Percentiles rank a stretch among this genome's conserved stretches.
Evolutionary conservation across 2,888 invertebrate species (phyloP).

Genomic region (Drosophila antonietae): DNA sequence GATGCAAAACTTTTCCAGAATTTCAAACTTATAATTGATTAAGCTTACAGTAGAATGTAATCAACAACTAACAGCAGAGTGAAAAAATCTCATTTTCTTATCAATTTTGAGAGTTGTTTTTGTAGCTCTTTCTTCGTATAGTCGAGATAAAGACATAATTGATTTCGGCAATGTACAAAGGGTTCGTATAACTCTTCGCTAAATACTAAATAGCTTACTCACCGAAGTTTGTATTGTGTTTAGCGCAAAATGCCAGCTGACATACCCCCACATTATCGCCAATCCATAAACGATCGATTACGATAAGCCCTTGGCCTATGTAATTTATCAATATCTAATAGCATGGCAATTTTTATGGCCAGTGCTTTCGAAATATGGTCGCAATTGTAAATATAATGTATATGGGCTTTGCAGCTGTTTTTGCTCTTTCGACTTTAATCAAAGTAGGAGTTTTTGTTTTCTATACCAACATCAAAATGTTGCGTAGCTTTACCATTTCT

Average conservation of each 20-base stretch:
- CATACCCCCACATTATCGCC: slow-evolving; percentile 29
- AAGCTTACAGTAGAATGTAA: slow-evolving; percentile 5
- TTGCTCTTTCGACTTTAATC: neutral
- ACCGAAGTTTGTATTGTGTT: slow-evolving; percentile 2
- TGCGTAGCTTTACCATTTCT: neutral
- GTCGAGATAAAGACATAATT: slow-evolving; percentile 30
- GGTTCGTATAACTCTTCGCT: slow-evolving; percentile 32
- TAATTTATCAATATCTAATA: slow-evolving; percentile 37
- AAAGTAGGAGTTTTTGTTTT: neutral
- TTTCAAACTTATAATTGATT: slow-evolving; percentile 20
- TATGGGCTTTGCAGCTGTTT: neutral
- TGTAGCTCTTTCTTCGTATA: neutral
- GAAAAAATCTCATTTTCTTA: slow-evolving; percentile 4
- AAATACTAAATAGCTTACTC: slow-evolving; percentile 14
- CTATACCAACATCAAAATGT: neutral
- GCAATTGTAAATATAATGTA: slow-evolving; percentile 2
- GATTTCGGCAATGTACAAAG: slow-evolving; percentile 16
- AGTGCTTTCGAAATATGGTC: slow-evolving; percentile 1
- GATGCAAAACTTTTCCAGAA: neutral
- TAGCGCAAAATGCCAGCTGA: slow-evolving; percentile 20
- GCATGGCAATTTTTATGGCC: slow-evolving; percentile 21
- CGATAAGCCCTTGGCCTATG: slow-evolving; percentile 46
- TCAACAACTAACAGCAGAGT: slow-evolving; percentile 12
- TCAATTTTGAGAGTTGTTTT: slow-evolving; percentile 2
- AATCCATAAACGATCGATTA: slow-evolving; percentile 49